Evolutionary conservation across 2,797 vertebrate species (phyloP).

Genomic region (Aeoliscus strigatus): DNA sequence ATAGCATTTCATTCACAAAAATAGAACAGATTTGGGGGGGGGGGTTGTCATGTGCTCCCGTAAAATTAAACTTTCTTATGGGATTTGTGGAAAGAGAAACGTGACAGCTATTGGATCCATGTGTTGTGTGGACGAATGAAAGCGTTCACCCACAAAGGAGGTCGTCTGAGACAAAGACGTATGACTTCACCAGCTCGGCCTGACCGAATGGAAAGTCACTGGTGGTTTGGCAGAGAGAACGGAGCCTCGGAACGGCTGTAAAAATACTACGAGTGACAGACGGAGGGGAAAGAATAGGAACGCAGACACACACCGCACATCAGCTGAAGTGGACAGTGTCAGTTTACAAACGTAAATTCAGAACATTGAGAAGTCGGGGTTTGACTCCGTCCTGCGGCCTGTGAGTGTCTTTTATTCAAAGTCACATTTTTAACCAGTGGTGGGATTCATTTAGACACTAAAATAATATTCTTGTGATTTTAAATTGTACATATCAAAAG

Average conservation of each 20-base stretch:
- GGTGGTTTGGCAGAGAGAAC: slow-evolving; percentile 67
- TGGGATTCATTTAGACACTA: too few species aligned
- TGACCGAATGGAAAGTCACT: slow-evolving; percentile 76
- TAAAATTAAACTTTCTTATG: too few species aligned
- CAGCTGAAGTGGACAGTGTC: slow-evolving; percentile 16
- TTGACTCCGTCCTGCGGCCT: too few species aligned
- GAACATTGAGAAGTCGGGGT: too few species aligned
- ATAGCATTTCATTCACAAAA: too few species aligned
- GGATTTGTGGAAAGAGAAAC: slow-evolving; percentile 29
- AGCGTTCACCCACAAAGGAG: slow-evolving; percentile 49
- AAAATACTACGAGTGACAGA: slow-evolving; percentile 64
- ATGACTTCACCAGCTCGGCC: slow-evolving; percentile 71
- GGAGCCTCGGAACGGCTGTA: slow-evolving; percentile 64
- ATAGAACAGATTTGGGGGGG: too few species aligned
- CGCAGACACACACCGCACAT: slow-evolving; percentile 22
- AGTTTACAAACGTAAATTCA: too few species aligned
- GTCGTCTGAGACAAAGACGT: slow-evolving; percentile 56
- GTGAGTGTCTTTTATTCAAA: too few species aligned
- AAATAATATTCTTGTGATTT: too few species aligned
- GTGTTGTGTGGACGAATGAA: slow-evolving; percentile 55
- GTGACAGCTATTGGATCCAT: slow-evolving; percentile 57
- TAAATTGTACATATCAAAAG: too few species aligned
- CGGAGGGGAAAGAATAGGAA: slow-evolving; percentile 44
- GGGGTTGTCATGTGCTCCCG: too few species aligned
- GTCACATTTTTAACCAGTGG: too few species aligned